Base-by-base conservation (phyloP, 2,113 vertebrate species). In the Nothocercus julius region DNA sequence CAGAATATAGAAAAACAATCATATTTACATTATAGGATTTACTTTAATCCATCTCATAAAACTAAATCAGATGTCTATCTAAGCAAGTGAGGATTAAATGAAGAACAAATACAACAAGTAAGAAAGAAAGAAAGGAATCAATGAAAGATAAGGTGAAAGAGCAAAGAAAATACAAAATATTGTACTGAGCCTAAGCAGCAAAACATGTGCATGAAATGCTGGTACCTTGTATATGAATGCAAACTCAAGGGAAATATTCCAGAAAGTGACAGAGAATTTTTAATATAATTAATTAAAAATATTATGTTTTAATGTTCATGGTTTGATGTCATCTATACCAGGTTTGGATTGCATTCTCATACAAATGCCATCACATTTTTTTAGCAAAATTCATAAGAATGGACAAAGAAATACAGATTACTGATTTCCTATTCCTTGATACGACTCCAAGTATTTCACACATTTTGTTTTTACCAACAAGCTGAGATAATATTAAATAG, bases 61-160 rank as follows among this genome's bases (percentile, higher is more conserved):
- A 96, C 44, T 90, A 73, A 93, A 88, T 95, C 87, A 95, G 85
- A 88, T 93, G 64, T 93, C 73, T 95, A 74, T 93, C 82, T 85
- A 83, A 91, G 76, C 86, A 95, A 95, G 82, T 94, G 84, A 85
- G 76, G 81, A 93, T 93, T 91, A 95, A 92, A 95, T 75, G 36
- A 93, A 74, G 90, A 96, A 84, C 59, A 92, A 1, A 7, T 62
- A 28, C n/a, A 85, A 90, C 53, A 91, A 90, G 90, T 70, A 95
- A 77, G 70, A 85, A 93, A 74, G 66, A 72, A 87, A 70, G 66
- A 72, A 87, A 70, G 34, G 49, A 91, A 88, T 79, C 40, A 27
- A 28, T 82, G 63, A 82, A 92, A 90, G 54, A 51, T 51, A 80
- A 86, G 47, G 21, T 61, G 28, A 70, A 68, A 85, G 63, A 86